Conservation (phyloP, 2,888 invertebrate species). For the Lydus trimaculatus region DNA sequence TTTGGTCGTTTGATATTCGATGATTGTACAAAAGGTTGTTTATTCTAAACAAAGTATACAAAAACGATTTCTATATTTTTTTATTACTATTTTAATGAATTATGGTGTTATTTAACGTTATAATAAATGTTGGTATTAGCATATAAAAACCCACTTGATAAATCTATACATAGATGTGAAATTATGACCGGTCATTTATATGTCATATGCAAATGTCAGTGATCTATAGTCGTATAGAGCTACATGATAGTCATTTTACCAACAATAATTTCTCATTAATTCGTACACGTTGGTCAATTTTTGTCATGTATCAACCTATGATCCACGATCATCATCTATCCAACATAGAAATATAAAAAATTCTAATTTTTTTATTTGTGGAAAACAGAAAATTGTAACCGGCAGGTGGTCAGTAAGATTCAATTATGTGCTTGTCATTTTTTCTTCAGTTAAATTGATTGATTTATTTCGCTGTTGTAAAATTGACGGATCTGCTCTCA, state of each 20-base stretch:
- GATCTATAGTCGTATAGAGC: neutral
- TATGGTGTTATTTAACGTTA: neutral
- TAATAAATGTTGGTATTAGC: neutral
- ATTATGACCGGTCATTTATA: slow-evolving; percentile 2
- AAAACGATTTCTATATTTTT: neutral
- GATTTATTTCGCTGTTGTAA: slow-evolving; percentile 27
- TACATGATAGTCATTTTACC: neutral
- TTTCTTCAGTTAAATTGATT: slow-evolving; percentile 30
- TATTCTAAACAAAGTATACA: neutral
- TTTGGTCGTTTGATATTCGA: neutral
- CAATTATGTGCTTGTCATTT: slow-evolving; percentile 33
- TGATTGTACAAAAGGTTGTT: neutral
- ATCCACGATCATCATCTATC: neutral
- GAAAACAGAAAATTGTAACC: slow-evolving; percentile 7
- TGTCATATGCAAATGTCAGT: slow-evolving; percentile 4
- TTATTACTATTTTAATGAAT: neutral
- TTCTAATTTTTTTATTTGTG: neutral
- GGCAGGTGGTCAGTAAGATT: slow-evolving; percentile 31
- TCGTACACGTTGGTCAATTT: neutral
- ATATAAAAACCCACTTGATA: neutral
- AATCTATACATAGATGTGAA: slow-evolving; percentile 7
- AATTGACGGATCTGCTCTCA: slow-evolving; percentile 9
- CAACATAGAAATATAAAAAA: neutral
- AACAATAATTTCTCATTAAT: slow-evolving; percentile 2
- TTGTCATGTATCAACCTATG: neutral